phyloP scores from a whole-genome alignment of 1,140 invertebrate species.

The Popillia japonica region DNA sequence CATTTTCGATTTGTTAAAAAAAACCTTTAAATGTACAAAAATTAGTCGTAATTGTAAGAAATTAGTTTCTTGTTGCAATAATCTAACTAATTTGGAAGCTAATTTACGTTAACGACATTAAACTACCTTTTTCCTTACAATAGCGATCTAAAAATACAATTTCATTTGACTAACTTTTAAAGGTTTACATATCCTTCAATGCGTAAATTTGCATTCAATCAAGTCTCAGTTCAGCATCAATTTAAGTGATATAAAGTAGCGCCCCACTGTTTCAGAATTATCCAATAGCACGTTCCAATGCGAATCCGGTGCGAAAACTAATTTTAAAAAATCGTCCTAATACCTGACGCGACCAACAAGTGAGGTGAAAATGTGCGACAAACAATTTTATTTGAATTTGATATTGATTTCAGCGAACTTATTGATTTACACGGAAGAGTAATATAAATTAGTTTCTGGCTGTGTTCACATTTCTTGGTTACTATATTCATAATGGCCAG shows the following conservation, averaged over 20 bases:
- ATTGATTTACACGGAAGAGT: neutral
- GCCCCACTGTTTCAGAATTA: neutral
- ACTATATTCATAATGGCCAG: too few species aligned
- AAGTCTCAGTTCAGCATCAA: conserved; percentile 14
- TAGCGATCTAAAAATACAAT: conserved; percentile 1
- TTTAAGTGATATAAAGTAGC: conserved; percentile 7
- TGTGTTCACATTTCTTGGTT: too few species aligned
- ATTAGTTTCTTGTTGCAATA: too few species aligned
- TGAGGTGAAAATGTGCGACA: neutral
- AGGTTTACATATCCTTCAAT: neutral
- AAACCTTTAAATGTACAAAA: too few species aligned
- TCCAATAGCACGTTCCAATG: neutral
- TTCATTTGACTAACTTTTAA: neutral
- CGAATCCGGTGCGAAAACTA: neutral
- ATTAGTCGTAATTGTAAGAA: too few species aligned
- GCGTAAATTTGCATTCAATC: conserved; percentile 10
- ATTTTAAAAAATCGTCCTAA: conserved; percentile 1
- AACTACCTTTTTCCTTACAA: neutral
- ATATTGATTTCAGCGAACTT: neutral
- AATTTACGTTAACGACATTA: neutral
- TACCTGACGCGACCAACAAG: neutral
- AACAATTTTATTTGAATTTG: conserved; percentile 16
- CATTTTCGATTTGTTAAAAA: too few species aligned
- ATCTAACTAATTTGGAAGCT: too few species aligned
- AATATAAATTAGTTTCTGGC: too few species aligned